A percentile compares a stretch with the other conserved stretches of the same genome.
Conservation (phyloP, 2,113 vertebrate species). For the Laticauda laticaudata region DNA sequence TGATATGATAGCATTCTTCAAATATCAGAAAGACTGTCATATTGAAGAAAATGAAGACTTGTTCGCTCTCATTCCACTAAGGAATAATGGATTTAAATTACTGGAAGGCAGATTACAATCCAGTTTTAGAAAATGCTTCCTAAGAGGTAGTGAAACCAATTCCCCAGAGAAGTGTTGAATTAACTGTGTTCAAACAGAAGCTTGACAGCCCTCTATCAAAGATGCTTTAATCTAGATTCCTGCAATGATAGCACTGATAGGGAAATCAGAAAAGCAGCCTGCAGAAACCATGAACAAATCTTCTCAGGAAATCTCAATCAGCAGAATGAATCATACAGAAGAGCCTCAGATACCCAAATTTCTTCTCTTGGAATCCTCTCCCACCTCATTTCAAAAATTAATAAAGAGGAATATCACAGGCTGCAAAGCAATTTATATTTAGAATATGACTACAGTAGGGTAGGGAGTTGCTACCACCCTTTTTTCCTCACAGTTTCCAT, state of each 20-base stretch:
- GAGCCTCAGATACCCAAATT: background rate
- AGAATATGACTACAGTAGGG: background rate
- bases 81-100: background rate
- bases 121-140: background rate
- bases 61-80: background rate
- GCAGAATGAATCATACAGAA: background rate
- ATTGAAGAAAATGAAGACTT: background rate
- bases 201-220: background rate
- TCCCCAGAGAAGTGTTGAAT: background rate
- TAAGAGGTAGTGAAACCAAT: background rate
- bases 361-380: background rate
- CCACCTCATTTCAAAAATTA: background rate
- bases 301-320: background rate
- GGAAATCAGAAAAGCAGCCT: background rate
- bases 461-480: background rate
- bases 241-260: background rate
- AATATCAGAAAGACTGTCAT: background rate
- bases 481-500: background rate
- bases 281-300: background rate
- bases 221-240: background rate
- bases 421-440: background rate
- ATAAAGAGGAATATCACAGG: background rate
- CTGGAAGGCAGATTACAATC: background rate
- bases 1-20: background rate
- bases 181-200: background rate